Evolutionary conservation across 2,888 invertebrate genomes (phyloP).

Genomic region (Ennomos fuscantarius): DNA sequence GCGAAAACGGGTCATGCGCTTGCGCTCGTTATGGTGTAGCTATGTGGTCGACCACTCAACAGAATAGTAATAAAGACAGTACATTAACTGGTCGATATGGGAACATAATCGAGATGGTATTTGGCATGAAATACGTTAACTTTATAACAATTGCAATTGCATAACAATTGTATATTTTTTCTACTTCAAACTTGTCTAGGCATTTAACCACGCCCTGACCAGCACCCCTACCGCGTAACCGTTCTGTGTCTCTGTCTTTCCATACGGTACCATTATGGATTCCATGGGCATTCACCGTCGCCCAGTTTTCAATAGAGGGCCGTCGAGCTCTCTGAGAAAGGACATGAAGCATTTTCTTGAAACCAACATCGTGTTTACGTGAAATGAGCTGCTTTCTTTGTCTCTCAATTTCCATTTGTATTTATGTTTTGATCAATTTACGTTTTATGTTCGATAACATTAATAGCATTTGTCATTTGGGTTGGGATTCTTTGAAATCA

Average conservation of each 20-base stretch:
- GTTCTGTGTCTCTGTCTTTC: slow-evolving; percentile 3
- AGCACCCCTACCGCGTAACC: no score
- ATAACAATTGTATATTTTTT: no score
- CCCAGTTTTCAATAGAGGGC: slow-evolving; percentile 49
- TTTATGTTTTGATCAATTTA: no score
- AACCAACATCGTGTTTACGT: slow-evolving; percentile 4
- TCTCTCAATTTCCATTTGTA: background rate
- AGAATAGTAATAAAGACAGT: slow-evolving; percentile 19
- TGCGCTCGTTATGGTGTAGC: slow-evolving; percentile 52
- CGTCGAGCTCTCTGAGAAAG: slow-evolving; percentile 34
- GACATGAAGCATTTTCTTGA: slow-evolving; percentile 24
- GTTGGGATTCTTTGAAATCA: no score
- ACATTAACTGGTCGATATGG: slow-evolving; percentile 2
- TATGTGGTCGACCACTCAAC: slow-evolving; percentile 12
- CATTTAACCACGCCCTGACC: no score
- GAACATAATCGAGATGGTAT: background rate
- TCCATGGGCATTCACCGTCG: slow-evolving; percentile 52
- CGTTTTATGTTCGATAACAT: no score
- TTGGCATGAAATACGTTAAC: background rate
- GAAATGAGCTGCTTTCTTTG: slow-evolving; percentile 1
- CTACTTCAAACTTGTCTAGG: no score
- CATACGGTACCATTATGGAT: slow-evolving; percentile 36
- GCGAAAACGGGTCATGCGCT: slow-evolving; percentile 72
- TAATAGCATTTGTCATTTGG: no score
- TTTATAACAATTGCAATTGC: no score